phyloP scores from a whole-genome alignment of 1,140 invertebrate genomes.

The Lepidotrigona ventralis region DNA sequence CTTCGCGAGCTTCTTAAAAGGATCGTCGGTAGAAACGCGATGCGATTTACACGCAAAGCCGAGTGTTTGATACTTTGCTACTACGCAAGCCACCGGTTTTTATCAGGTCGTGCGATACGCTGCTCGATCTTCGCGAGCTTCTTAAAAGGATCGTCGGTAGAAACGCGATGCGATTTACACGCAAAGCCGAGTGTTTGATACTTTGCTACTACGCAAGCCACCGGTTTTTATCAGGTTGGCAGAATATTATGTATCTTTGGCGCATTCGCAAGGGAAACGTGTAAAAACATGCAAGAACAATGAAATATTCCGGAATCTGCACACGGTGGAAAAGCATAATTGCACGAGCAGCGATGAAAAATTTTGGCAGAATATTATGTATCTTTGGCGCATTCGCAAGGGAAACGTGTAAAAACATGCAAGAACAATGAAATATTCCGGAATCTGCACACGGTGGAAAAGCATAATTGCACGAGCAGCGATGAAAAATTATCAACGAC shows the following conservation, averaged over 20 bases:
- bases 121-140: slow-evolving; percentile 51
- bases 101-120: slow-evolving; percentile 47
- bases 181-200: neutral
- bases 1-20: slow-evolving; percentile 43
- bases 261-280: neutral
- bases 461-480: too few relatives aligned
- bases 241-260: neutral
- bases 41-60: slow-evolving; percentile 10
- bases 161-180: slow-evolving; percentile 31
- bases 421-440: too few relatives aligned
- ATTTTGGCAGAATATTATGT: neutral
- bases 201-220: neutral
- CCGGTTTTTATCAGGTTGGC: neutral
- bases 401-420: neutral
- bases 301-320: too few relatives aligned
- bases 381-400: neutral
- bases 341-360: too few relatives aligned
- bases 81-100: neutral
- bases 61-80: neutral
- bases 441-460: too few relatives aligned
- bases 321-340: too few relatives aligned
- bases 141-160: slow-evolving; percentile 34
- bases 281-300: neutral
- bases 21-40: slow-evolving; percentile 35
- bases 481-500: too few relatives aligned